Evolutionary conservation across 2,113 vertebrate genomes (phyloP).

Genomic region (Channa maculata): DNA sequence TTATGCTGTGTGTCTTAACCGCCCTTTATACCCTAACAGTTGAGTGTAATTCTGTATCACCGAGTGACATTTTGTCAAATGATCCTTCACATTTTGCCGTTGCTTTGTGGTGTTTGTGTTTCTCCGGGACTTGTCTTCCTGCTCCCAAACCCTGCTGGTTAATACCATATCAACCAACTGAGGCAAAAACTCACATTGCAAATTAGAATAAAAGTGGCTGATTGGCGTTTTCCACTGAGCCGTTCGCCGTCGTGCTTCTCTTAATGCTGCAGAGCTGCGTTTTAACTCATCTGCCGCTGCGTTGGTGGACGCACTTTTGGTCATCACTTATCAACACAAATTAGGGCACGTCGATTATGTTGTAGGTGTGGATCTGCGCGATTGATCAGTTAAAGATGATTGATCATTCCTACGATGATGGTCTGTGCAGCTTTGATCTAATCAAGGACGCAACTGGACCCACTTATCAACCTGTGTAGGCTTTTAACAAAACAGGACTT

Average conservation of each 20-base stretch:
- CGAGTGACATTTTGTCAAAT: background rate
- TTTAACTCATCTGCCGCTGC: too few species aligned
- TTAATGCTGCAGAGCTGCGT: conserved; percentile 13
- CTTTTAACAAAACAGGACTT: too few species aligned
- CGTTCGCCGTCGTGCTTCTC: too few species aligned
- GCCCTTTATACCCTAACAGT: background rate
- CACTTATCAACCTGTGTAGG: background rate
- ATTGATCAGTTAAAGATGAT: conserved; percentile 13
- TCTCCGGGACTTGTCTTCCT: background rate
- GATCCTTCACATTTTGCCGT: too few species aligned
- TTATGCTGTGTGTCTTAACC: background rate
- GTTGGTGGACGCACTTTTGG: background rate
- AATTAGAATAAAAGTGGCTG: background rate
- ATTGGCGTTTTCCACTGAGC: background rate
- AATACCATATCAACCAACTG: background rate
- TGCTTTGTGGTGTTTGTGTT: too few species aligned
- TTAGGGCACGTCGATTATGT: background rate
- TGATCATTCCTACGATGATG: conserved; percentile 26
- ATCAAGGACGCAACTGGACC: background rate
- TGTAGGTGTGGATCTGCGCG: background rate
- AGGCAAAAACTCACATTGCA: background rate
- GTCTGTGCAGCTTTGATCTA: conserved; percentile 38
- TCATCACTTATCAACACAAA: too few species aligned
- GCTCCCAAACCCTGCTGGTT: background rate
- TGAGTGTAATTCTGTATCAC: background rate